Conservation (phyloP, 2,888 invertebrate species). For the Volucella bombylans region DNA sequence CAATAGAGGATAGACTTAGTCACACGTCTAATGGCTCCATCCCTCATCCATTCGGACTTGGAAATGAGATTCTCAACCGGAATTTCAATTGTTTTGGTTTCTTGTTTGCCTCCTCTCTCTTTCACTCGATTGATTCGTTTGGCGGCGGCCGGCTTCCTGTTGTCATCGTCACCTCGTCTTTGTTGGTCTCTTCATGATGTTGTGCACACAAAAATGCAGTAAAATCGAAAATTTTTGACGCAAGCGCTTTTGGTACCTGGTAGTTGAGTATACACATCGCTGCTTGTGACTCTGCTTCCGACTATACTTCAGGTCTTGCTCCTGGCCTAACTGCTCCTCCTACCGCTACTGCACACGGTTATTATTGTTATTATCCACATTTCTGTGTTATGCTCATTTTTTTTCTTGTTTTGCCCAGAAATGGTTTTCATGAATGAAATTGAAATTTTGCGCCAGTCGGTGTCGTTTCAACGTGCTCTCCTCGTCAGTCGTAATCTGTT, state of each 20-base stretch:
- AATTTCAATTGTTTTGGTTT: constrained; percentile 70
- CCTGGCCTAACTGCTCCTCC: not conserved
- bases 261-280: not conserved
- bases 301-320: not conserved
- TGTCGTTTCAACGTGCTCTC: constrained; percentile 16
- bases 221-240: constrained; percentile 52
- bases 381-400: constrained; percentile 5
- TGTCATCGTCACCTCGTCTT: constrained; percentile 19
- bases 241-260: constrained; percentile 60
- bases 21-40: constrained; percentile 42
- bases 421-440: constrained; percentile 70
- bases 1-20: constrained; percentile 34
- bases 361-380: constrained; percentile 63
- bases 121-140: no score
- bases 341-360: constrained; percentile 42
- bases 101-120: not conserved
- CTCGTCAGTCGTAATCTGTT: not conserved
- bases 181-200: constrained; percentile 18
- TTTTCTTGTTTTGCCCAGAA: constrained; percentile 39
- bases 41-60: constrained; percentile 9
- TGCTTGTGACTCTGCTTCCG: no score
- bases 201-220: constrained; percentile 40
- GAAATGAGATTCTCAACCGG: constrained; percentile 35
- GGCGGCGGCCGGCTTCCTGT: constrained; percentile 58
- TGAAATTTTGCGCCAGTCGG: constrained; percentile 49